A percentile compares a stretch with the other conserved stretches of the same genome.
phyloP scores from a whole-genome alignment of 2,113 vertebrate species.

The Pseudorhombus dupliciocellatus region DNA sequence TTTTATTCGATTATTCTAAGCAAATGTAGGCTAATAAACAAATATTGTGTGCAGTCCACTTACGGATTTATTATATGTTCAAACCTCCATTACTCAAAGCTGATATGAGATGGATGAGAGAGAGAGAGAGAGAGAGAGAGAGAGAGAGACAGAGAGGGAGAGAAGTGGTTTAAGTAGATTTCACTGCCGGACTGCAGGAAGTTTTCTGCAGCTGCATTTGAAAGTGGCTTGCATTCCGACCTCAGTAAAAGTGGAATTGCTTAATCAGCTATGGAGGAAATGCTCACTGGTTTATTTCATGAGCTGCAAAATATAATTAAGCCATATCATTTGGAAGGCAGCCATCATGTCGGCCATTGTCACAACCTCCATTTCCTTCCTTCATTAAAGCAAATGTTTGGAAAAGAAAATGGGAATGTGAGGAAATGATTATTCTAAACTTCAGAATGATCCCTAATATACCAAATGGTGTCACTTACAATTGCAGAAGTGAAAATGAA shows the following conservation, averaged over 20 bases:
- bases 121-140: too few species aligned
- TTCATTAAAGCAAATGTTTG: slow-evolving; percentile 1
- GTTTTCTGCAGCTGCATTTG: background rate
- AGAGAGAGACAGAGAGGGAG: too few species aligned
- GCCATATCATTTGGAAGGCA: slow-evolving; percentile 47
- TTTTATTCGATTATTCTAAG: too few species aligned
- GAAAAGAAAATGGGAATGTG: background rate
- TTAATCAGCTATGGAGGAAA: slow-evolving; percentile 60
- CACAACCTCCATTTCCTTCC: slow-evolving; percentile 31
- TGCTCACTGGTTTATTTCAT: slow-evolving; percentile 48
- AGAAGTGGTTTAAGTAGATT: background rate
- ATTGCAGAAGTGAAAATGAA: background rate
- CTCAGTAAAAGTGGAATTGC: slow-evolving; percentile 50
- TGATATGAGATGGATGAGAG: too few species aligned
- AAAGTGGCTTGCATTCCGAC: slow-evolving; percentile 28
- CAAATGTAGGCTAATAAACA: too few species aligned
- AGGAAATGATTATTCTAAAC: too few species aligned
- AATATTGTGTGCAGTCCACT: background rate
- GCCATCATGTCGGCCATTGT: slow-evolving; percentile 47
- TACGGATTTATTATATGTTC: background rate
- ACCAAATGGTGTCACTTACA: too few species aligned
- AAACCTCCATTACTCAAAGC: background rate
- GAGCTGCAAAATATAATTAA: slow-evolving; percentile 60
- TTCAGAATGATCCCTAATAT: too few species aligned
- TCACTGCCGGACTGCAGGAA: background rate